These are phyloP conservation scores for Watsonalla cultraria DNA, from an alignment of 2,888 invertebrate genomes.

Conservation along the genomic window DNA sequence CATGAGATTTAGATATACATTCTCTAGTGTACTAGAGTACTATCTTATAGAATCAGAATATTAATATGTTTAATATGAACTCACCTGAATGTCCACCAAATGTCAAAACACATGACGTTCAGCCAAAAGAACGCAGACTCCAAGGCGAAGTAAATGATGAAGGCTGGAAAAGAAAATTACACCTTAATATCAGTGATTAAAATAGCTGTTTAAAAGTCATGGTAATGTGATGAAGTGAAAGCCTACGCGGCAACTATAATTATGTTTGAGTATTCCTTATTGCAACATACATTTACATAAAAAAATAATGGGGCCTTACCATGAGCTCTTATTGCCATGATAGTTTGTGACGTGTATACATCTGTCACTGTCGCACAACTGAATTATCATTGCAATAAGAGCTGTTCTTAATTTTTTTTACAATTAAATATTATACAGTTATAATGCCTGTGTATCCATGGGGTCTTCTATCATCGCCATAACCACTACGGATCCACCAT, in stretches of 20 bases:
- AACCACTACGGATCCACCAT: no score
- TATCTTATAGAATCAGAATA: neutral
- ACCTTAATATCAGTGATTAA: neutral
- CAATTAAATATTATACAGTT: no score
- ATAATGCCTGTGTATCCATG: no score
- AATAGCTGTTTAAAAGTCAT: slow-evolving; percentile 5
- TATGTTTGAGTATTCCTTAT: neutral
- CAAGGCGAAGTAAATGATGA: slow-evolving; percentile 80
- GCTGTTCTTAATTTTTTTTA: no score
- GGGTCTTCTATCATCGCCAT: no score
- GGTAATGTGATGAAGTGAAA: neutral
- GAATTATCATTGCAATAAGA: no score
- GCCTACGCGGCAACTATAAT: neutral
- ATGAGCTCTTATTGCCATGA: no score
- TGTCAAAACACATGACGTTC: slow-evolving; percentile 87
- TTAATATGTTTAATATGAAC: neutral
- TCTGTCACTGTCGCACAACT: no score
- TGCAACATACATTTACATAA: neutral
- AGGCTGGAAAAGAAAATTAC: slow-evolving; percentile 70
- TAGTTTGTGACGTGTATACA: no score
- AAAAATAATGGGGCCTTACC: no score
- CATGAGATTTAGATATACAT: no score
- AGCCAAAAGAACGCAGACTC: slow-evolving; percentile 85
- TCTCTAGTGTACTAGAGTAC: neutral
- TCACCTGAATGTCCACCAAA: slow-evolving; percentile 88